These are phyloP conservation scores for Epizoanthus scotinus DNA, from an alignment of 92 coral and sea anemone species.

Conservation along the genomic window DNA sequence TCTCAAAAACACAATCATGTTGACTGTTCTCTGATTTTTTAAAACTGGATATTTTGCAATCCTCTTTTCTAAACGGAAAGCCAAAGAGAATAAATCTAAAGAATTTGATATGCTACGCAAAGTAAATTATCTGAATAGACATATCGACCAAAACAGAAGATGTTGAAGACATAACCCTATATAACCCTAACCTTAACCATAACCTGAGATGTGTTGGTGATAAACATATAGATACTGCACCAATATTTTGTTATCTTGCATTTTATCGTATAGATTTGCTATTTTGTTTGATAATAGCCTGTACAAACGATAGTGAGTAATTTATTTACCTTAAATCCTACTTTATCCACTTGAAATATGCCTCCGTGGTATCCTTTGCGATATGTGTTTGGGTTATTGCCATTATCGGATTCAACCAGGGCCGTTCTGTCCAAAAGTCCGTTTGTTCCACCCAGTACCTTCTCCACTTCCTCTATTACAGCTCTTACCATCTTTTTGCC, in stretches of 20 bases:
- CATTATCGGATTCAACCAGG: conserved; percentile 42
- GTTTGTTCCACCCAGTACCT: conserved; percentile 38
- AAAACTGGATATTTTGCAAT: conserved; percentile 42
- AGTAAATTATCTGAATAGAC: conserved; percentile 15
- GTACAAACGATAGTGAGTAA: too few relatives aligned
- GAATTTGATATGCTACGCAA: conserved; percentile 26
- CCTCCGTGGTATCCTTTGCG: conserved; percentile 55
- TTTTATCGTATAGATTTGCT: too few relatives aligned
- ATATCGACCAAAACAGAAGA: not conserved
- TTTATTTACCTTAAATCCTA: conserved; percentile 19
- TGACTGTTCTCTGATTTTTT: conserved; percentile 8
- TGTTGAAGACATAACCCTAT: too few relatives aligned
- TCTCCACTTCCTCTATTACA: conserved; percentile 31
- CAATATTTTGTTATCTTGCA: too few relatives aligned
- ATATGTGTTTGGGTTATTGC: conserved; percentile 35
- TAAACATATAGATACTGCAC: too few relatives aligned
- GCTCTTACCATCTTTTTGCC: conserved; percentile 33
- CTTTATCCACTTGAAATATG: conserved; percentile 45
- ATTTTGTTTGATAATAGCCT: too few relatives aligned
- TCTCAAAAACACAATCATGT: conserved; percentile 34
- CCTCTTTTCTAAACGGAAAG: conserved; percentile 39
- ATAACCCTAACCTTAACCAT: too few relatives aligned
- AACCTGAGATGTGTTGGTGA: too few relatives aligned
- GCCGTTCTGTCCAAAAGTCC: conserved; percentile 46
- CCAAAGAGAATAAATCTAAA: conserved; percentile 5